phyloP scores from a whole-genome alignment of 2,797 vertebrate genomes.

The Novumbra hubbsi region DNA sequence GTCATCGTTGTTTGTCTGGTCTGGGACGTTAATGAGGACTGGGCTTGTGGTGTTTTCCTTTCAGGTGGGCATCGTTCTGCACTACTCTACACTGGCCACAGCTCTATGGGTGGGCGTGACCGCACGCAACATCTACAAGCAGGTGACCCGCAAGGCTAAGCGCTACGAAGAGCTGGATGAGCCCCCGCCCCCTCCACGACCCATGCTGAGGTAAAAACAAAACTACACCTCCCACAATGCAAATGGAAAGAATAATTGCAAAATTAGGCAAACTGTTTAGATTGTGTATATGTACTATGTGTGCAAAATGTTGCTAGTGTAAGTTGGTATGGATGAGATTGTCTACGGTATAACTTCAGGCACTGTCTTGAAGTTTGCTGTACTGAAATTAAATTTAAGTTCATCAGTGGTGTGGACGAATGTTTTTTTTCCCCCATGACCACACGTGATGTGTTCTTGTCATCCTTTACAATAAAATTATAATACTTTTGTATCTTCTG shows the following conservation, averaged over 20 bases:
- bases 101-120: constrained; percentile 95
- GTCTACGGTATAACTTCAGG: no score
- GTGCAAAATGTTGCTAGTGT: no score
- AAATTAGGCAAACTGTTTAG: no score
- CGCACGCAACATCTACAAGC: constrained; percentile 96
- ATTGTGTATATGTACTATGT: no score
- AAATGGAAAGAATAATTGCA: not conserved
- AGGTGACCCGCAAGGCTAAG: constrained; percentile 92
- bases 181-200: constrained; percentile 89
- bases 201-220: constrained; percentile 94
- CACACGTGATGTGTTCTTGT: not conserved
- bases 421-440: no score
- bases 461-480: not conserved
- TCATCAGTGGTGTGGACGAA: not conserved
- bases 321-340: no score
- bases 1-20: not conserved
- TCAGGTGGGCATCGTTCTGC: constrained; percentile 93
- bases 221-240: constrained; percentile 9
- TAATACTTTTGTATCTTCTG: not conserved
- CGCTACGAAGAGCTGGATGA: constrained; percentile 93
- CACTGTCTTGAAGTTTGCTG: no score
- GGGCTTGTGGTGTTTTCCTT: constrained; percentile 21
- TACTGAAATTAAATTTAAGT: not conserved
- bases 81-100: constrained; percentile 95
- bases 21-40: not conserved